Percentiles rank a stretch among this genome's conserved stretches.
Evolutionary conservation across 2,113 vertebrate genomes (phyloP).

Genomic region (Procavia capensis): DNA sequence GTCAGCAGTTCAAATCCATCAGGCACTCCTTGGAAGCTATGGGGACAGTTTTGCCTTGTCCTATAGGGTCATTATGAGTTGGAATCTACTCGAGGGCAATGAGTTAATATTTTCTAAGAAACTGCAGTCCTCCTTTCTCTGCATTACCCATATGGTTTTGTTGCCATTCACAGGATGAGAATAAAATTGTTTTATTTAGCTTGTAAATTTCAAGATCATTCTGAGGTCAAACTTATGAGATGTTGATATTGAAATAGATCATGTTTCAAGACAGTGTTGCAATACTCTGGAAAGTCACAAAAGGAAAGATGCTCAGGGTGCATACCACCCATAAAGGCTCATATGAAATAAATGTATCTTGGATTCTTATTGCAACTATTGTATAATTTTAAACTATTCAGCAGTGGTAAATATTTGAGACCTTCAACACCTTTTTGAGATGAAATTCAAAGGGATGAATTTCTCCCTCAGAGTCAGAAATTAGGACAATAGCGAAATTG

Average conservation of each 20-base stretch:
- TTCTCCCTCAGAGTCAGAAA: background rate
- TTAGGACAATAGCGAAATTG: background rate
- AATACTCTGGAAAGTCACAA: constrained; percentile 16
- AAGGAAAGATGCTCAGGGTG: background rate
- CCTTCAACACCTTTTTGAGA: background rate
- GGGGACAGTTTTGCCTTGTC: too few species aligned
- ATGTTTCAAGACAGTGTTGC: constrained; percentile 45
- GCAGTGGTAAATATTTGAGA: background rate
- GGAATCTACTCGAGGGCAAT: too few species aligned
- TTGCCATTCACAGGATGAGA: constrained; percentile 23
- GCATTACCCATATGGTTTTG: background rate
- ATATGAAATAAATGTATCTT: constrained; percentile 6
- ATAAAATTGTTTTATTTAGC: constrained; percentile 63
- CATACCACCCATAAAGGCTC: background rate
- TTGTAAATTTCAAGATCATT: constrained; percentile 61
- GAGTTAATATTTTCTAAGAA: constrained; percentile 54
- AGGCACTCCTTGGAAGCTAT: too few species aligned
- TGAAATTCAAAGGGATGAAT: constrained; percentile 27
- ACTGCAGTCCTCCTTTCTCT: background rate
- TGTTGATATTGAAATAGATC: constrained; percentile 42
- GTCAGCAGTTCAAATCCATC: too few species aligned
- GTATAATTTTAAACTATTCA: background rate
- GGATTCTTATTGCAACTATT: constrained; percentile 9
- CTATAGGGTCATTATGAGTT: too few species aligned
- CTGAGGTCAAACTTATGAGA: constrained; percentile 54